Evolutionary conservation across 1,140 invertebrate species (phyloP).

Genomic region (Littorina saxatilis): DNA sequence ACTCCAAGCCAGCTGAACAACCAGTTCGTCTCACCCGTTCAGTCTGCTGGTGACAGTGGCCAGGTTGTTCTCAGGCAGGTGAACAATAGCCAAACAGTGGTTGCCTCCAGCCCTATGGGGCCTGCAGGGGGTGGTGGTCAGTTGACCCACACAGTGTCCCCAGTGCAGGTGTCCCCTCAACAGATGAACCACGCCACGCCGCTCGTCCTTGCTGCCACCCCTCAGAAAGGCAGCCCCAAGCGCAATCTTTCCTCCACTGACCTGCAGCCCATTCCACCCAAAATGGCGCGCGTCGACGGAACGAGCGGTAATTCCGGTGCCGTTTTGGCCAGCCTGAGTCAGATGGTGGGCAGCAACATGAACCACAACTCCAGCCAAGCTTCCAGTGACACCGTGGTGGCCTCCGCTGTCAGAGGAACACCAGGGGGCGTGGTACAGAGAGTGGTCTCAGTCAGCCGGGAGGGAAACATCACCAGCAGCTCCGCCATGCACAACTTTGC

Average conservation of each 20-base stretch:
- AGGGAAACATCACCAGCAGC: neutral
- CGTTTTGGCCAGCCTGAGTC: constrained; percentile 24
- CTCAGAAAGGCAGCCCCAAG: neutral
- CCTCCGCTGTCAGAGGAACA: neutral
- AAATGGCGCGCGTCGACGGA: neutral
- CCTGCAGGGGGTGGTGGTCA: too few relatives aligned
- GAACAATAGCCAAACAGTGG: too few relatives aligned
- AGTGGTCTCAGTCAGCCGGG: neutral
- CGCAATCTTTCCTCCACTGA: neutral
- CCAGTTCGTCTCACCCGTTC: constrained; percentile 21
- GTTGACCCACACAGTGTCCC: too few relatives aligned
- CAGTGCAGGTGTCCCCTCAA: too few relatives aligned
- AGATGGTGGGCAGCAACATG: constrained; percentile 28
- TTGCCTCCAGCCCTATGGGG: too few relatives aligned
- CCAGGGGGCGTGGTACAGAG: neutral
- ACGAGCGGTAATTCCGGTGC: constrained; percentile 14
- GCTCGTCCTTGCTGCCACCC: too few relatives aligned
- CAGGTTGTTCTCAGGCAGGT: too few relatives aligned
- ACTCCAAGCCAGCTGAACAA: neutral
- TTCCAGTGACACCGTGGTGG: neutral
- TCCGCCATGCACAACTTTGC: neutral
- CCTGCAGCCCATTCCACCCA: constrained; percentile 8
- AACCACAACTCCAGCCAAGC: neutral
- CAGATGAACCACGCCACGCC: too few relatives aligned
- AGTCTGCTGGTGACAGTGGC: neutral